A percentile compares a stretch with the other conserved stretches of the same genome.
Evolutionary conservation across 2,888 invertebrate genomes (phyloP).

Genomic region (Clusia tigrina): DNA sequence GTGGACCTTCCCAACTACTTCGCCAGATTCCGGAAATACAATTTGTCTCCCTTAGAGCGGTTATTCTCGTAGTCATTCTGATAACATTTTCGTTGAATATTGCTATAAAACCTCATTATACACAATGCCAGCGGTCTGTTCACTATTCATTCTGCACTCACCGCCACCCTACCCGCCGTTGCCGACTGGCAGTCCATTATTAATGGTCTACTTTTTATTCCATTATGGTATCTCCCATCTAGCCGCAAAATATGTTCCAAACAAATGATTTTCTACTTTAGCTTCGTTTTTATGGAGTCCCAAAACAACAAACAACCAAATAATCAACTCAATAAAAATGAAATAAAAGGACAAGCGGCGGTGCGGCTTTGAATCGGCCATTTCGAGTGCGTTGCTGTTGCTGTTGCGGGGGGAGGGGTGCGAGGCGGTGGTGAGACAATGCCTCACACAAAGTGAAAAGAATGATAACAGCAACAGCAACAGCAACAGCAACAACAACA

Average conservation of each 20-base stretch:
- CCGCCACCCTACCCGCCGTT: too few species aligned
- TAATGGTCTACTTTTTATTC: too few species aligned
- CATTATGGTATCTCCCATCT: background rate
- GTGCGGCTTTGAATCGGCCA: background rate
- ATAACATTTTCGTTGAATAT: too few species aligned
- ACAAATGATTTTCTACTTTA: constrained; percentile 35
- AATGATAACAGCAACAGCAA: constrained; percentile 24
- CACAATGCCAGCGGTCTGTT: too few species aligned
- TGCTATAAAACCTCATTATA: too few species aligned
- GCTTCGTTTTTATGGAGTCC: constrained; percentile 30
- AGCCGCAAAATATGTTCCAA: background rate
- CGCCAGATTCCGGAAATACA: too few species aligned
- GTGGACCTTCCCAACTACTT: too few species aligned
- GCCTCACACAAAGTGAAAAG: constrained; percentile 24
- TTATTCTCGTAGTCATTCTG: too few species aligned
- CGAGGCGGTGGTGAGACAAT: background rate
- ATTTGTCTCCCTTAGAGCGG: too few species aligned
- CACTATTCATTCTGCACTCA: too few species aligned
- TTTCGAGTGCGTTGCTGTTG: background rate
- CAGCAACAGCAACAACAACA: constrained; percentile 18
- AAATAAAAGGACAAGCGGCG: constrained; percentile 40
- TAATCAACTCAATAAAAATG: constrained; percentile 58
- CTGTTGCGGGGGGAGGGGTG: background rate
- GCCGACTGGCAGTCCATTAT: too few species aligned
- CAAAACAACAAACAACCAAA: constrained; percentile 54